These are phyloP conservation scores for Chloroceryle aenea DNA, from an alignment of 2,113 vertebrate species.

Conservation along the genomic window DNA sequence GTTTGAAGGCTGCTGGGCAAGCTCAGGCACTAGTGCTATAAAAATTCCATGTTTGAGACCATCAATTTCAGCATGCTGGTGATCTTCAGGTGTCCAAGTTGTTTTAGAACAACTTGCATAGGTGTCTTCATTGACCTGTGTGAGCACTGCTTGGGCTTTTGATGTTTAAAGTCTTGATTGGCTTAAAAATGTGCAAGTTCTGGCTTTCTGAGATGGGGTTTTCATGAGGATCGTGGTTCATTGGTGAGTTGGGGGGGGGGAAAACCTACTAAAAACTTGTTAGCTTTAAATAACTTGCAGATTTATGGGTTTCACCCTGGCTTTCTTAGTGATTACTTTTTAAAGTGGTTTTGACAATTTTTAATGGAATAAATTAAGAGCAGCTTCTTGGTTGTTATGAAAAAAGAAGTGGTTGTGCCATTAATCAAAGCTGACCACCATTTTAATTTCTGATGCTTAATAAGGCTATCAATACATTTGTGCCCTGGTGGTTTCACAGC, in stretches of 20 bases:
- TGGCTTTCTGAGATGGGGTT: neutral
- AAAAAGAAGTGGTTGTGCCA: neutral
- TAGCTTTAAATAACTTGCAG: neutral
- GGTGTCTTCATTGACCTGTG: neutral
- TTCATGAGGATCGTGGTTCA: neutral
- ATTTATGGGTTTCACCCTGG: neutral
- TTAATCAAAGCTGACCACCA: neutral
- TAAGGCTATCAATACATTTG: neutral
- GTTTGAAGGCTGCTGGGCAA: neutral
- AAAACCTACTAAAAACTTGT: neutral
- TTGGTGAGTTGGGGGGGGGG: rapidly evolving
- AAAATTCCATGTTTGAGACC: rapidly evolving
- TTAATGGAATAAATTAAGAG: neutral
- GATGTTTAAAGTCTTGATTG: neutral
- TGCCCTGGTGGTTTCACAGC: neutral
- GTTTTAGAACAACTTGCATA: neutral
- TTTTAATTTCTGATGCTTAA: neutral
- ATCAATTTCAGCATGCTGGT: neutral
- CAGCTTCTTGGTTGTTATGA: neutral
- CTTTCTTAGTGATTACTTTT: neutral
- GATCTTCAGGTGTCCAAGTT: neutral
- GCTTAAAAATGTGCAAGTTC: neutral
- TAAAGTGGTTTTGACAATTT: neutral
- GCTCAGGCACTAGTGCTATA: neutral
- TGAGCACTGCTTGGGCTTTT: neutral